Conservation (phyloP, 2,797 vertebrate species). For the Orestias chungarensis region DNA sequence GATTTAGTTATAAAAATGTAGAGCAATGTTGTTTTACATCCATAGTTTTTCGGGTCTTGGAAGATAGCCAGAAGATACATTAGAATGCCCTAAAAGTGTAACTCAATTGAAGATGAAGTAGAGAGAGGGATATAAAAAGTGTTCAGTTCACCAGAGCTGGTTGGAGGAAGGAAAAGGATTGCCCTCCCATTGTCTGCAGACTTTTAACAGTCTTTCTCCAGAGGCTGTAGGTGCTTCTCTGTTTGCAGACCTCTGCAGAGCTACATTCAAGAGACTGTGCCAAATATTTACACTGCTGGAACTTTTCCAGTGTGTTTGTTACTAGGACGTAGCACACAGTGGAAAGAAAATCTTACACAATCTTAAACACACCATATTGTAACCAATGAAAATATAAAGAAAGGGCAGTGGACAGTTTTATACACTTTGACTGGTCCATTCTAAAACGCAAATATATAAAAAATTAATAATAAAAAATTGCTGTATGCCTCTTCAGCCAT, state of each 20-base stretch:
- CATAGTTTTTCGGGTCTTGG: background rate
- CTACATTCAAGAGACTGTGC: background rate
- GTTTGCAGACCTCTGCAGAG: background rate
- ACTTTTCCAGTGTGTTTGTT: background rate
- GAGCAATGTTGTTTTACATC: background rate
- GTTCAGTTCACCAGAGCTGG: background rate
- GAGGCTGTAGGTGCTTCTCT: background rate
- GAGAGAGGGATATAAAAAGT: background rate
- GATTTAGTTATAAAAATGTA: background rate
- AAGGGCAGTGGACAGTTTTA: background rate
- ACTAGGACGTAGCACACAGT: background rate
- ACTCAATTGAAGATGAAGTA: background rate
- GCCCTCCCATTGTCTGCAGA: background rate
- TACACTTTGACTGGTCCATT: too few species aligned
- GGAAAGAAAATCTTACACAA: background rate
- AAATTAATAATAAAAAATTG: too few species aligned
- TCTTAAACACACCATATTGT: background rate
- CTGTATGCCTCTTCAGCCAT: too few species aligned
- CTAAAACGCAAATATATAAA: too few species aligned
- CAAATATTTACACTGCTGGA: background rate
- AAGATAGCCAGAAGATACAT: background rate
- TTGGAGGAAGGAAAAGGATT: background rate
- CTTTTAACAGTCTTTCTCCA: background rate
- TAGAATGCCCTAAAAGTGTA: constrained; percentile 1
- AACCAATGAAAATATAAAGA: background rate